Evolutionary conservation across 2,888 invertebrate genomes (phyloP).

Genomic region (Aelia acuminata): DNA sequence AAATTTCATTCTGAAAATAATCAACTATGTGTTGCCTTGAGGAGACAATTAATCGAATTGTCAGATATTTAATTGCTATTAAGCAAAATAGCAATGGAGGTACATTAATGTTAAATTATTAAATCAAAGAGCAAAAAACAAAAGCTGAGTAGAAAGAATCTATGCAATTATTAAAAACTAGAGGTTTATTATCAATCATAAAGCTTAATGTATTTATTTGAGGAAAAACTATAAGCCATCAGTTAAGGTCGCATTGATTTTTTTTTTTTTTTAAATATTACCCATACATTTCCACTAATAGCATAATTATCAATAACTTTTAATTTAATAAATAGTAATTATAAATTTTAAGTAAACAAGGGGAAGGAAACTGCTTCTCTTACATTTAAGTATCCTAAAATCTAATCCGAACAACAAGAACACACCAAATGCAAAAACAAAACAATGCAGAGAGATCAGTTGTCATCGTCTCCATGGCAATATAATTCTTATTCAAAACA

Average conservation of each 20-base stretch:
- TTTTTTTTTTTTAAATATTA: background rate
- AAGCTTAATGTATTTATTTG: background rate
- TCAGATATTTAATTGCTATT: background rate
- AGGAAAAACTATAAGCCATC: background rate
- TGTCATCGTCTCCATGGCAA: background rate
- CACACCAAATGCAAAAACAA: background rate
- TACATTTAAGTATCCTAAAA: background rate
- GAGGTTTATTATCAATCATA: background rate
- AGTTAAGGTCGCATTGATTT: background rate
- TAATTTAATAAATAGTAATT: background rate
- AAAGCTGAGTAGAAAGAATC: background rate
- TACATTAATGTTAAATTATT: background rate
- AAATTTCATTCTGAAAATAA: background rate
- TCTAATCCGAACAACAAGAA: background rate
- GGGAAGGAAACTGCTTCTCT: background rate
- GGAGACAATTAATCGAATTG: too few relatives aligned
- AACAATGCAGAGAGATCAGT: background rate
- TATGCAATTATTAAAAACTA: background rate
- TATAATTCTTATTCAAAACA: background rate
- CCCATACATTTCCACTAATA: background rate
- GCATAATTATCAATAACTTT: background rate
- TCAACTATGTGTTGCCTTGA: background rate
- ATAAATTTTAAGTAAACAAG: background rate
- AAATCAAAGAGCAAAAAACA: background rate
- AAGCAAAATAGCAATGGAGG: background rate